Base-by-base conservation (phyloP, 2,888 invertebrate genomes). In the Acleris laterana region DNA sequence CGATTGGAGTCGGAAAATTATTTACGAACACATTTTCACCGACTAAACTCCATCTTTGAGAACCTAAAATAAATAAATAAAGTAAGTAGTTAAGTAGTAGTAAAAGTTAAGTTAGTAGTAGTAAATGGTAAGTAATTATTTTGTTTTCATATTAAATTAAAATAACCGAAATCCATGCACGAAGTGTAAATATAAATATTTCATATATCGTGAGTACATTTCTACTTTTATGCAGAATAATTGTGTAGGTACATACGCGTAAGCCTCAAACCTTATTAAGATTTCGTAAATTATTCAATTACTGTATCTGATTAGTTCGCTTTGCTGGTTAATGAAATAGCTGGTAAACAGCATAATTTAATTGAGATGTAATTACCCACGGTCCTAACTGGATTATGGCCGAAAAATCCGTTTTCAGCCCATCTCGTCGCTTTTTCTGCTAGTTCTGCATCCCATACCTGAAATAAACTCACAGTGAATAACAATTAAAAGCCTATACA, bases 401-500 rank as follows among this genome's bases (percentile, higher is more conserved):
- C 63, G 50, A 79, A 77, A 19, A 68, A 20, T 11, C 74, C 73
- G 51, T 72, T 69, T 61, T 77, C 76, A 4, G 79, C 76, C 78
- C 78, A 79, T 51, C 49, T 62, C 3, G 74, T 65, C 0, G 79
- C 79, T 66, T 79, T 78, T 69, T 75, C 75, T 16, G 77, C 76
- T 3, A 79, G 70, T 68, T 79, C 79, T 64, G 76, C 74, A 48
- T 79, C 77, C 77, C 78, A 78, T 16, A 75, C 70, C 78, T 78
- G 46, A 48, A 70, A 68, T 25, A 25, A 25, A 1, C 7, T 25
- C 6, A 25, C 6, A 2, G 1, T 25, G 0, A 25, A 7, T 38
- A 38, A 13, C 13, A 38, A 38, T 13, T 11, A 13, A 3, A 38
- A 13, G 13, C 13, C 38, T 38, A 38, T 13, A 38, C 38, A 13